Evolutionary conservation across 1,140 invertebrate species (phyloP).

Genomic region (Metopolophium dirhodum): DNA sequence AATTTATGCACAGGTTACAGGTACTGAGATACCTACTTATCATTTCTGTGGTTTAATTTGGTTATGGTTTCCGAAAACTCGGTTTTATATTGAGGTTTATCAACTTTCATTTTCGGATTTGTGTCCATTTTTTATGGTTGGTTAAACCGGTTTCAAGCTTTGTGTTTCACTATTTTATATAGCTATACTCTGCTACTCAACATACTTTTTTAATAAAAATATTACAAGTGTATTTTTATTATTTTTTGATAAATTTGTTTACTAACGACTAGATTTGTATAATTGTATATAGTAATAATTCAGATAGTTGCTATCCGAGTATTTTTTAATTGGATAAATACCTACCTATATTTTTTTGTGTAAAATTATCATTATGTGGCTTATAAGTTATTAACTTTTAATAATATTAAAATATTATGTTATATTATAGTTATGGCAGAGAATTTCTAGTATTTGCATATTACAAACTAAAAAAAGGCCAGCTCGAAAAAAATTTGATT

Average conservation of each 20-base stretch:
- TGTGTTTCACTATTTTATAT: background rate
- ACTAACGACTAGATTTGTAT: background rate
- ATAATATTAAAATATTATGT: background rate
- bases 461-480: background rate
- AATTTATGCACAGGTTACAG: background rate
- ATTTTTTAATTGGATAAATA: background rate
- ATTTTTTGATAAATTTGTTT: background rate
- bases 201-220: constrained; percentile 29
- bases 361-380: background rate
- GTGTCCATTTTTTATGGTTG: constrained; percentile 30
- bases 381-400: background rate
- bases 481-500: background rate
- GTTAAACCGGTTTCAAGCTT: constrained; percentile 43
- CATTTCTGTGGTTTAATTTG: background rate
- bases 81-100: constrained; percentile 27
- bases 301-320: background rate
- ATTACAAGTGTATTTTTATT: background rate
- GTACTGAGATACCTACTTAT: background rate
- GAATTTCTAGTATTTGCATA: background rate
- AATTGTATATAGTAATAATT: background rate
- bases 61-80: constrained; percentile 34
- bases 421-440: background rate
- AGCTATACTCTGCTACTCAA: background rate
- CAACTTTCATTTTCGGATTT: constrained; percentile 40
- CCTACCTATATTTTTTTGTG: background rate